Percentiles rank a stretch among this genome's conserved stretches.
Evolutionary conservation across 1,140 invertebrate species (phyloP).

Genomic region (Cecropterus lyciades): DNA sequence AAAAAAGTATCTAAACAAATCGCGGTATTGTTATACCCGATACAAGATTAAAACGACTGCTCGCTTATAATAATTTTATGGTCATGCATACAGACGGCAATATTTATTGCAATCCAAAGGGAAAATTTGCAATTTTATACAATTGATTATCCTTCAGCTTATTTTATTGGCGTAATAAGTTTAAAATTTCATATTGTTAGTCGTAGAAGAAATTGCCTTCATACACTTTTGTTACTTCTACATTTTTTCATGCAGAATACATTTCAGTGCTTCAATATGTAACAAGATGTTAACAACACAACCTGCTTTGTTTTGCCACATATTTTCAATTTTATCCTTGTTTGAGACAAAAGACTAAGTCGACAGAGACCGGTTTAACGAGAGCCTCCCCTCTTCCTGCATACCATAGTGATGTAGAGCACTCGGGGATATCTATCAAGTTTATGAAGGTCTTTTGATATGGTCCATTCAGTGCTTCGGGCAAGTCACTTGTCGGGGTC

Average conservation of each 20-base stretch:
- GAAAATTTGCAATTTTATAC: conserved; percentile 36
- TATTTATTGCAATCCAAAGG: conserved; percentile 45
- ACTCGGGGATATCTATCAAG: conserved; percentile 44
- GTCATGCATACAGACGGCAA: conserved; percentile 47
- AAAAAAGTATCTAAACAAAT: conserved; percentile 83
- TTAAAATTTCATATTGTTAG: conserved; percentile 22
- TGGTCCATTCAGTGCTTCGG: conserved; percentile 71
- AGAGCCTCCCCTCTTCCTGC: conserved; percentile 47
- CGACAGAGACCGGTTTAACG: conserved; percentile 54
- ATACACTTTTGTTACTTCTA: conserved; percentile 9
- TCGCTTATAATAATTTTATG: conserved; percentile 64
- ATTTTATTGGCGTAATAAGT: conserved; percentile 22
- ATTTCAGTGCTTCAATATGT: conserved; percentile 15
- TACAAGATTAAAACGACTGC: conserved; percentile 60
- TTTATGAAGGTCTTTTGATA: conserved; percentile 52
- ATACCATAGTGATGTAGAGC: conserved; percentile 28
- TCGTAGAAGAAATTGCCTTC: conserved; percentile 12
- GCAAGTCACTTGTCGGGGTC: conserved; percentile 82
- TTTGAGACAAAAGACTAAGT: conserved; percentile 75
- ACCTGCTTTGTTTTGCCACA: conserved; percentile 64
- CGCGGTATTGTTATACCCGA: conserved; percentile 74
- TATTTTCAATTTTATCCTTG: conserved; percentile 79
- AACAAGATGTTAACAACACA: conserved; percentile 34
- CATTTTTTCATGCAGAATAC: neutral
- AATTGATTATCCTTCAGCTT: conserved; percentile 29